Percentiles rank a stretch among this genome's conserved stretches.
Conservation (phyloP, 2,797 vertebrate species). For the Todus mexicanus region DNA sequence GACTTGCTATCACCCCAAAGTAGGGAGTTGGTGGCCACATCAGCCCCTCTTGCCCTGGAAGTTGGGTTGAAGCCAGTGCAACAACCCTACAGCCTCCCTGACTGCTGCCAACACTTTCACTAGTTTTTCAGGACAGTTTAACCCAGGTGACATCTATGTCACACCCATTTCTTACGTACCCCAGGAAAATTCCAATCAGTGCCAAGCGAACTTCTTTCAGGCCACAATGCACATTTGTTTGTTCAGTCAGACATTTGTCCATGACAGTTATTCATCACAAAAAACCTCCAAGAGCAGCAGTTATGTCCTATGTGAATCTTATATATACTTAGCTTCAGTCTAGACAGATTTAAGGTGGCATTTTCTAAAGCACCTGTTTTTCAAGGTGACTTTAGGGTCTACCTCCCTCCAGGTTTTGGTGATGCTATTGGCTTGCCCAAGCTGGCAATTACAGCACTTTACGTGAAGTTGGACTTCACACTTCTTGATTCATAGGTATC, state of each 20-base stretch:
- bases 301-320: not conserved
- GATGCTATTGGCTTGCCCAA: not conserved
- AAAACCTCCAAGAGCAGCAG: not conserved
- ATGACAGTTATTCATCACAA: not conserved
- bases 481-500: not conserved
- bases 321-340: not conserved
- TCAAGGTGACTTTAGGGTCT: not conserved
- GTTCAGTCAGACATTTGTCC: not conserved
- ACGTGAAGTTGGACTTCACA: not conserved
- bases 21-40: not conserved
- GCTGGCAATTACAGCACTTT: not conserved
- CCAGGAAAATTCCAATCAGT: not conserved
- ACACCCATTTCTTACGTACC: rapidly evolving
- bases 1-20: not conserved
- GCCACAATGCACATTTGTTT: too few species aligned
- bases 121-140: rapidly evolving
- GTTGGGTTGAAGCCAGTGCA: rapidly evolving
- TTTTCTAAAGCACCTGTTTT: not conserved
- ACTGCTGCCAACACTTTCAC: not conserved
- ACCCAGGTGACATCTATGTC: too few species aligned
- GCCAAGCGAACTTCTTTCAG: not conserved
- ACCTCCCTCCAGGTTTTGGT: not conserved
- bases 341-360: not conserved
- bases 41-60: not conserved
- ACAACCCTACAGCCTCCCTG: not conserved